Conservation (phyloP, 2,797 vertebrate species). For the Ctenochaetus hawaiiensis region DNA sequence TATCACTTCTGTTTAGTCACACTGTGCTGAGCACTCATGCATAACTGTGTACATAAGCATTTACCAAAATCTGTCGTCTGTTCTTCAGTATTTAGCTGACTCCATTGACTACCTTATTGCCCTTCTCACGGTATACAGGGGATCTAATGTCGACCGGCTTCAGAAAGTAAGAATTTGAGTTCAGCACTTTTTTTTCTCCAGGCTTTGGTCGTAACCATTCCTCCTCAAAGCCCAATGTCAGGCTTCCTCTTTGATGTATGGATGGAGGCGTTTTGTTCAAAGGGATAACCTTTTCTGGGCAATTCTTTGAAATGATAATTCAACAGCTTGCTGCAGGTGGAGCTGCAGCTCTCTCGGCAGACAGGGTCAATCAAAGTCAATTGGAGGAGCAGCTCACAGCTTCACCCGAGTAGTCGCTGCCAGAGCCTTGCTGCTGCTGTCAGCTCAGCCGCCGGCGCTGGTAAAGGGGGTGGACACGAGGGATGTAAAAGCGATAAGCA, state of each 20-base stretch:
- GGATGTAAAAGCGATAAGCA: conserved; percentile 50
- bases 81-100: conserved; percentile 61
- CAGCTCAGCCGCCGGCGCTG: conserved; percentile 46
- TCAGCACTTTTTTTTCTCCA: conserved; percentile 69
- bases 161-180: conserved; percentile 62
- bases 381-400: conserved; percentile 69
- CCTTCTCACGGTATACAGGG: conserved; percentile 51
- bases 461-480: conserved; percentile 42
- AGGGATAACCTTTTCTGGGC: conserved; percentile 86
- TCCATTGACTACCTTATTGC: conserved; percentile 51
- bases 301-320: conserved; percentile 87
- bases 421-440: conserved; percentile 56
- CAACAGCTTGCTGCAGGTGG: conserved; percentile 74
- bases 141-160: conserved; percentile 54
- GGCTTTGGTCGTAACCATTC: conserved; percentile 67
- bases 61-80: conserved; percentile 61
- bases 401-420: conserved; percentile 56
- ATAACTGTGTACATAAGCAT: conserved; percentile 73
- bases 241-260: conserved; percentile 81
- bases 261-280: conserved; percentile 86
- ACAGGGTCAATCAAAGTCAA: conserved; percentile 86
- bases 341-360: conserved; percentile 64
- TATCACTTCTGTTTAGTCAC: conserved; percentile 79
- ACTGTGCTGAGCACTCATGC: conserved; percentile 63
- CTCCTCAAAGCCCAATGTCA: conserved; percentile 75